Percentiles rank a stretch among this genome's conserved stretches.
Evolutionary conservation across 2,113 vertebrate genomes (phyloP).

Genomic region (Gallinago media): DNA sequence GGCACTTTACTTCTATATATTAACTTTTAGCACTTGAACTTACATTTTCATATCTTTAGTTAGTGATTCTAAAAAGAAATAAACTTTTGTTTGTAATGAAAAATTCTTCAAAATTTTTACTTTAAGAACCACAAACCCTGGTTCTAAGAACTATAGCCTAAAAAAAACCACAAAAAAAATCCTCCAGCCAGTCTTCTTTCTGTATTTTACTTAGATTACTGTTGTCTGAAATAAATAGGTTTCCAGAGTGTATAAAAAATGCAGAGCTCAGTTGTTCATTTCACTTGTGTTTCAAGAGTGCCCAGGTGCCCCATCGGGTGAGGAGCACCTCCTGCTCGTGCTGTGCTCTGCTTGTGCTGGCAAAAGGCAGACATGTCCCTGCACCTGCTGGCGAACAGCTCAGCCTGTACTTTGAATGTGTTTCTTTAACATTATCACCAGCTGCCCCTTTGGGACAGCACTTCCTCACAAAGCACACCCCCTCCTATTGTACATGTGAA

Average conservation of each 20-base stretch:
- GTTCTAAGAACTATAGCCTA: background rate
- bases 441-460: background rate
- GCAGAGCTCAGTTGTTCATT: background rate
- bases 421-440: background rate
- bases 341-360: background rate
- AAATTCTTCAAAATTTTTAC: background rate
- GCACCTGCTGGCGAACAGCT: accelerated
- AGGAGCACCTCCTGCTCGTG: background rate
- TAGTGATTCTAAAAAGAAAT: background rate
- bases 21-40: background rate
- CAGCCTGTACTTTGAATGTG: background rate
- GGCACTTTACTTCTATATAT: background rate
- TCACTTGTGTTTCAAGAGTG: background rate
- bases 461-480: background rate
- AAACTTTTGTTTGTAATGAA: background rate
- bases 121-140: background rate
- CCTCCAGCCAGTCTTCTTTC: background rate
- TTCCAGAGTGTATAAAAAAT: background rate
- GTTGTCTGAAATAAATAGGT: background rate
- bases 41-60: background rate
- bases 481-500: background rate
- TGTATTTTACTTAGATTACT: background rate
- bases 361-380: background rate
- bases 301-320: background rate
- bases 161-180: background rate